Base-by-base conservation (phyloP, 2,888 invertebrate species). In the Aleiodes alternator region DNA sequence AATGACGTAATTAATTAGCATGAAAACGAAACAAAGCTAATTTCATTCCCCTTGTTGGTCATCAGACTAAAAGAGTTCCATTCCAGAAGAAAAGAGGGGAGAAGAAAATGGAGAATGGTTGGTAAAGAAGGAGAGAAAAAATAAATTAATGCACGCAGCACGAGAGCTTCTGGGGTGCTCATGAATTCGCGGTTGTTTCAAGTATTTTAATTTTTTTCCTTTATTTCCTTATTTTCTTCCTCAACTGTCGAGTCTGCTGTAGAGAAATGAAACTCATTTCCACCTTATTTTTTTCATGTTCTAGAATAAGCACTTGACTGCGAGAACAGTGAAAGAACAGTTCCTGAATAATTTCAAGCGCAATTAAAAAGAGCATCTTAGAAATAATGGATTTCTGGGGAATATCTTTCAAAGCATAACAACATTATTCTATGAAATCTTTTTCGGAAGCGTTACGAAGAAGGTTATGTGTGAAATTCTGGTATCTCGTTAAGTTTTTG, bases 251-350 rank as follows among this genome's bases (percentile, higher is more conserved):
- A 16, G 31, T 69, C 72, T 38, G 16, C 57, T 29, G 78, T 34
- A 34, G 73, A 75, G 75, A 78, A 78, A 77, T 77, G 75, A 77
- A 75, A 77, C 77, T 77, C 78, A 78, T 76, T 78, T 43, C 43
- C 7, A 48, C 23, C 64, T 64, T 64, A 48, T 64, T 34, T 64
- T 64, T 34, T 64, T 64, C 64, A 64, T 64, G 43, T 48, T 64
- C 23, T 14, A 48, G 64, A 64, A 43, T 64, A 64, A 64, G 64
- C 64, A 64, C 64, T 48, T 23, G 43, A 64, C 43, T 43, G 43
- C 16, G 48, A 34, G 38, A 57, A 31, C 4, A 31, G n/a, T 14
- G 34, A 23, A 56, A 11, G 23, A 14, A 61, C 16, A 16, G 16
- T 64, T 16, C 16, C 5, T 64, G 48, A 64, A 64, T 64, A 64